Percentiles rank a stretch among this genome's conserved stretches.
phyloP scores from a whole-genome alignment of 2,797 vertebrate genomes.

The Pteropus rufus region DNA sequence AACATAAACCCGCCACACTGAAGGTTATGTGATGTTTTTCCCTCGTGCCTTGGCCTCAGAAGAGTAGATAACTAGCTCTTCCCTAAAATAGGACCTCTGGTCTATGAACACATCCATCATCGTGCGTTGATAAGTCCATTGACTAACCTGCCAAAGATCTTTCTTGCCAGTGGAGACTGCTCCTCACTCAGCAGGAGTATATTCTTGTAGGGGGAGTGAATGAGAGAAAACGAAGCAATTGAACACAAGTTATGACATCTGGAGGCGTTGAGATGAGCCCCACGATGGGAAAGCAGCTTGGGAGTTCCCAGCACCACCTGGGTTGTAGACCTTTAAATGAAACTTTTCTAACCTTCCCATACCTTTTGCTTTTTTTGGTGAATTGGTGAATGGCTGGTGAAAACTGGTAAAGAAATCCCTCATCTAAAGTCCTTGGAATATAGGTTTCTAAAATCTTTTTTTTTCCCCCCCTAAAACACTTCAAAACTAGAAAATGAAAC shows the following conservation, averaged over 20 bases:
- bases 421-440: not conserved
- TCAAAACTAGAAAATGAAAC: not conserved
- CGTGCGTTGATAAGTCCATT: not conserved
- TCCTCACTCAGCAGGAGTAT: not conserved
- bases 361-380: not conserved
- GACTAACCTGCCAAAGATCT: not conserved
- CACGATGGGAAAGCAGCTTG: fast-evolving
- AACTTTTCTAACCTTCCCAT: not conserved
- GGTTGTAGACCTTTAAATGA: fast-evolving
- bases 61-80: not conserved
- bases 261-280: fast-evolving
- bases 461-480: not conserved
- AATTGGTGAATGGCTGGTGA: not conserved
- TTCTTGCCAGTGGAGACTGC: not conserved
- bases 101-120: fast-evolving
- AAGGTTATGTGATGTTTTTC: not conserved
- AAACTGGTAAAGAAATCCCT: not conserved
- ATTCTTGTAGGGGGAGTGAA: not conserved
- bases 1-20: not conserved
- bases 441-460: not conserved
- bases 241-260: fast-evolving
- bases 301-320: not conserved
- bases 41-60: not conserved
- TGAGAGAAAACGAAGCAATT: not conserved
- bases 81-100: not conserved